Conservation (phyloP, 2,113 vertebrate genomes). For the Dipodomys merriami region DNA sequence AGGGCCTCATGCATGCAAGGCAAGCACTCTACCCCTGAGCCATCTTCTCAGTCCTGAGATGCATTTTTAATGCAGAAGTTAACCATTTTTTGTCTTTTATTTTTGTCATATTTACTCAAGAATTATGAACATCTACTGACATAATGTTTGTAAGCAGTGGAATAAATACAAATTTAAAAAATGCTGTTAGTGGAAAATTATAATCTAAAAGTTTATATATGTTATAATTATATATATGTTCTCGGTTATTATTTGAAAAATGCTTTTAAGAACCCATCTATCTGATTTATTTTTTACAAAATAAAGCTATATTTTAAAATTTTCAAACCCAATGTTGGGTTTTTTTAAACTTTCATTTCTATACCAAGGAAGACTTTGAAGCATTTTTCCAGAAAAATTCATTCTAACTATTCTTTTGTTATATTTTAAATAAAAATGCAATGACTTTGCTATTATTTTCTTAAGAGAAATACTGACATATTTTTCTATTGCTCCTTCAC, state of each 20-base stretch:
- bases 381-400: neutral
- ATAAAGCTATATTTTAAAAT: neutral
- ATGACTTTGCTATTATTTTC: neutral
- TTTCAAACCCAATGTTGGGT: neutral
- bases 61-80: neutral
- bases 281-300: neutral
- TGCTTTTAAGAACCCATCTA: neutral
- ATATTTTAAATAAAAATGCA: neutral
- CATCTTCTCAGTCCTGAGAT: neutral
- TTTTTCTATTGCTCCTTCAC: neutral
- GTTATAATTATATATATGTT: neutral
- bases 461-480: neutral
- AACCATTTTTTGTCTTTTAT: neutral
- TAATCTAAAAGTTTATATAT: neutral
- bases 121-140: neutral
- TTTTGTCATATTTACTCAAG: neutral
- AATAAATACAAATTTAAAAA: neutral
- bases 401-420: neutral
- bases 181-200: neutral
- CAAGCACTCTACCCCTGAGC: too few species aligned
- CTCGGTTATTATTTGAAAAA: neutral
- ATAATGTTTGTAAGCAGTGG: neutral
- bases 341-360: neutral
- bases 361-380: neutral
- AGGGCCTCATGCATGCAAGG: too few species aligned